Percentiles rank a stretch among this genome's conserved stretches.
Conservation (phyloP, 2,797 vertebrate genomes). For the Telmatherina bonti region DNA sequence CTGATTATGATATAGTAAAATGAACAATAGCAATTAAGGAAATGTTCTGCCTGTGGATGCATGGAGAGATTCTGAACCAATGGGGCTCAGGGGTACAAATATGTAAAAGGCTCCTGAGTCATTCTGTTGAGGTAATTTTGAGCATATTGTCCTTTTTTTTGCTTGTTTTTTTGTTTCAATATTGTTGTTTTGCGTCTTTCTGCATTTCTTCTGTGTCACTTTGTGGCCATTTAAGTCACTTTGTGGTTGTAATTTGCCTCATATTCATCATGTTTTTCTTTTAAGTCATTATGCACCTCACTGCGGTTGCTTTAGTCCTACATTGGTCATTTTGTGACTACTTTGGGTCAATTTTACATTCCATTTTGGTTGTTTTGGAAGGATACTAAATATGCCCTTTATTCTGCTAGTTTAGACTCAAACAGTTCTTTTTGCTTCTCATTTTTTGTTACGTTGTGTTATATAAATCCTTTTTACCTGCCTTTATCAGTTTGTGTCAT, state of each 20-base stretch:
- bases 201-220: neutral
- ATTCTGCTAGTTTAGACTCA: neutral
- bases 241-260: neutral
- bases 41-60: neutral
- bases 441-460: neutral
- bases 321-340: neutral
- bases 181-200: neutral
- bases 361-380: neutral
- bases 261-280: neutral
- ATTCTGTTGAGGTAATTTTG: neutral
- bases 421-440: neutral
- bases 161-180: neutral
- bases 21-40: neutral
- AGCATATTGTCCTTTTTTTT: neutral
- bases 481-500: neutral
- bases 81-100: neutral
- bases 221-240: neutral
- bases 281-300: neutral
- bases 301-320: neutral
- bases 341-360: neutral
- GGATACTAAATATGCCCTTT: neutral
- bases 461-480: neutral
- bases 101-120: neutral
- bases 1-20: neutral
- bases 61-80: neutral